A percentile compares a stretch with the other conserved stretches of the same genome.
Evolutionary conservation across 1,140 invertebrate genomes (phyloP).

Genomic region (Diorhabda carinulata): DNA sequence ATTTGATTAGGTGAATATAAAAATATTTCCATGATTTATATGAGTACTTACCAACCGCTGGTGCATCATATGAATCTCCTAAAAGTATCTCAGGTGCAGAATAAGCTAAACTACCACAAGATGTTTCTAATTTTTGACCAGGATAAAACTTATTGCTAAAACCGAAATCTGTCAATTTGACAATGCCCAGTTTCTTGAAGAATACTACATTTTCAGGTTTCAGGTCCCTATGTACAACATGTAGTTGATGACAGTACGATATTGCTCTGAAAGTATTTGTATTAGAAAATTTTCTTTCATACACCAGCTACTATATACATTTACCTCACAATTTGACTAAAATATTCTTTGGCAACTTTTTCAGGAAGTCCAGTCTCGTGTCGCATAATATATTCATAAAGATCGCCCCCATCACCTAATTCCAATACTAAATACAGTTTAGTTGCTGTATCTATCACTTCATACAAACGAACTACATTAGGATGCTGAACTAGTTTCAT

Average conservation of each 20-base stretch:
- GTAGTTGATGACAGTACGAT: conserved; percentile 94
- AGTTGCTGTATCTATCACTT: conserved; percentile 98
- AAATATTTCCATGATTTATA: not conserved
- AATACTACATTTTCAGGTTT: conserved; percentile 99
- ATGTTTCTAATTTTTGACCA: conserved; percentile 96
- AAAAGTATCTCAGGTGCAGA: conserved; percentile 98
- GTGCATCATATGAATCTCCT: conserved; percentile 91
- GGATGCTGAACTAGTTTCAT: conserved; percentile 99
- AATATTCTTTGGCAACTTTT: conserved; percentile 86
- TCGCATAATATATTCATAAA: conserved; percentile 99
- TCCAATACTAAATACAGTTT: conserved; percentile 95
- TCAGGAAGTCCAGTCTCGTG: conserved; percentile 79
- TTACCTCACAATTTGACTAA: conserved; percentile 77
- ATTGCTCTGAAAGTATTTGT: conserved; percentile 62
- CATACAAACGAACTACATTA: conserved; percentile 96
- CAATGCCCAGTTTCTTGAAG: conserved; percentile 94
- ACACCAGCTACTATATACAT: conserved; percentile 49
- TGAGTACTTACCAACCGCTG: conserved; percentile 77
- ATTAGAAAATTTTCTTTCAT: too few relatives aligned
- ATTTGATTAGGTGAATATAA: not conserved
- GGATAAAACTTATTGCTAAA: conserved; percentile 97
- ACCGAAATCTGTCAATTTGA: conserved; percentile 99
- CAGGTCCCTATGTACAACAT: conserved; percentile 91
- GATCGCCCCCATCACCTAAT: conserved; percentile 96
- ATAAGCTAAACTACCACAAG: conserved; percentile 98